Percentiles rank a stretch among this genome's conserved stretches.
phyloP scores from a whole-genome alignment of 2,113 vertebrate species.

The Eulemur rufifrons region DNA sequence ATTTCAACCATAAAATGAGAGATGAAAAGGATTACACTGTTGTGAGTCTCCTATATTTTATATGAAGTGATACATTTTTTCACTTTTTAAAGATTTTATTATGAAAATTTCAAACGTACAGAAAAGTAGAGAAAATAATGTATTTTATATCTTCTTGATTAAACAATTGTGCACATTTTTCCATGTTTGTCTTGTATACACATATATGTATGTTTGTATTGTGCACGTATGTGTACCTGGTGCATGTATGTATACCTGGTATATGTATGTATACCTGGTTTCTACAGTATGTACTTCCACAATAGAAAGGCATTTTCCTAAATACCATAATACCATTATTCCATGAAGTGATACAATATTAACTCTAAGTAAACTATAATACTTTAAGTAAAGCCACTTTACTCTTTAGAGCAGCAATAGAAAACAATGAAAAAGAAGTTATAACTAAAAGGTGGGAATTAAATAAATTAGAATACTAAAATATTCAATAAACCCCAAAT shows the following conservation, averaged over 20 bases:
- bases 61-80: not conserved
- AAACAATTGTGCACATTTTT: not conserved
- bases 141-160: not conserved
- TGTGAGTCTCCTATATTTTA: not conserved
- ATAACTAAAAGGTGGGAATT: not conserved
- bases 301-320: not conserved
- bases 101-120: not conserved
- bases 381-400: not conserved
- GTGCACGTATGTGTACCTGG: too few relatives aligned
- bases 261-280: not conserved
- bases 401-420: not conserved
- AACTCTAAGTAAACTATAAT: not conserved
- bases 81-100: not conserved
- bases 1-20: not conserved
- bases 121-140: not conserved
- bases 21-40: not conserved
- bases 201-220: not conserved
- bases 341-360: not conserved
- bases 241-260: too few relatives aligned
- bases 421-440: not conserved
- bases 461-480: not conserved
- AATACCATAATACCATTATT: not conserved
- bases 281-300: not conserved
- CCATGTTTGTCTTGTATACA: not conserved
- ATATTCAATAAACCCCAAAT: not conserved